phyloP scores from a whole-genome alignment of 2,888 invertebrate species.

The Acrobasis suavella region DNA sequence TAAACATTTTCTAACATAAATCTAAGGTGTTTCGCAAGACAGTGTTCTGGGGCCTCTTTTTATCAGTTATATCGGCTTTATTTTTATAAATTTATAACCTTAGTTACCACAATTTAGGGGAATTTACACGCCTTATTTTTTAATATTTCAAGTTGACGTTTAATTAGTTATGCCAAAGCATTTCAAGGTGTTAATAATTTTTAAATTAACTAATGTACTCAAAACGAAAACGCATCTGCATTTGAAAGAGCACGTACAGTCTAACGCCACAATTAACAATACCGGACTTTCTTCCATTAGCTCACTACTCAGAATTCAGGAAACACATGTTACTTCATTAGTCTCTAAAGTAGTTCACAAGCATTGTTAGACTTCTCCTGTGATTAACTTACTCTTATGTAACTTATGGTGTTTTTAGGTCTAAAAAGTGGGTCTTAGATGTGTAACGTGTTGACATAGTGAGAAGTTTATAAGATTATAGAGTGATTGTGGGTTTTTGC shows the following conservation, averaged over 20 bases:
- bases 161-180: too few species aligned
- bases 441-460: constrained; percentile 14
- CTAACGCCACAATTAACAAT: background rate
- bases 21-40: background rate
- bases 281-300: constrained; percentile 14
- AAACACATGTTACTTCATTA: constrained; percentile 14
- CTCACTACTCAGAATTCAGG: constrained; percentile 5
- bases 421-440: constrained; percentile 6
- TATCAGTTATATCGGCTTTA: background rate
- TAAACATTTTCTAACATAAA: background rate
- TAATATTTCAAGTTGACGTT: too few species aligned
- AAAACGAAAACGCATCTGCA: background rate
- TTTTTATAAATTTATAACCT: background rate
- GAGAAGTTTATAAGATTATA: constrained; percentile 12
- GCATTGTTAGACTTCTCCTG: constrained; percentile 11
- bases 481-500: background rate
- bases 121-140: too few species aligned
- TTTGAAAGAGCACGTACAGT: constrained; percentile 3
- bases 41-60: background rate
- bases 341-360: constrained; percentile 11
- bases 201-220: too few species aligned
- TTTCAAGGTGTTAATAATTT: too few species aligned
- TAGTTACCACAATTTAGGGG: too few species aligned
- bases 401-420: constrained; percentile 12
- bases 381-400: constrained; percentile 13